These are phyloP conservation scores for Agrilus planipennis DNA, from an alignment of 1,140 invertebrate species.

Conservation along the genomic window DNA sequence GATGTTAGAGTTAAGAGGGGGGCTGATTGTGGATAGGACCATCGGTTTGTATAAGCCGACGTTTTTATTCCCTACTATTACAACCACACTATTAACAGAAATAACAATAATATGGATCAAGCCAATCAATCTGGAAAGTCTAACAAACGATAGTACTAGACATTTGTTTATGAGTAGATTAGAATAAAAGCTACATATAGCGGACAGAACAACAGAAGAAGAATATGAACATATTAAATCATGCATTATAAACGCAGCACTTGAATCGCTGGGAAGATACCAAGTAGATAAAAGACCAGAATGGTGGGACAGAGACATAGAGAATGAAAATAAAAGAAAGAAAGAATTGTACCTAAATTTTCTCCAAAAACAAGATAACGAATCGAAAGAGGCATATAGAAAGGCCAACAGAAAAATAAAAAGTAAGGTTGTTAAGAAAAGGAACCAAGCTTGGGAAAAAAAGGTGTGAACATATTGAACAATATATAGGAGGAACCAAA, in stretches of 20 bases:
- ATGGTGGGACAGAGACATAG: neutral
- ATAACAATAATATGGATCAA: neutral
- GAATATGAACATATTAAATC: too few relatives aligned
- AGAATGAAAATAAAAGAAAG: neutral
- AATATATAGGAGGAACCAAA: too few relatives aligned
- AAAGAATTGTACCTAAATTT: too few relatives aligned
- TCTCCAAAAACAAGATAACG: too few relatives aligned
- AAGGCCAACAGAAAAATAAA: too few relatives aligned
- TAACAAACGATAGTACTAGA: neutral
- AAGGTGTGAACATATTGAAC: too few relatives aligned
- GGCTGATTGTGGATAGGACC: neutral
- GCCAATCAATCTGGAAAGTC: neutral
- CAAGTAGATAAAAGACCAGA: neutral
- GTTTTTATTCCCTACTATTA: too few relatives aligned
- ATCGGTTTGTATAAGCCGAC: neutral
- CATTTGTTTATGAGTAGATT: neutral
- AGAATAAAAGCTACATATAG: neutral
- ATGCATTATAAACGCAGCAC: neutral
- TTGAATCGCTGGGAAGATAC: neutral
- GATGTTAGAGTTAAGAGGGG: slow-evolving; percentile 4
- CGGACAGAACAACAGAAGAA: neutral
- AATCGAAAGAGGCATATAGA: too few relatives aligned
- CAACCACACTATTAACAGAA: neutral
- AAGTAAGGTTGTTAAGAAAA: too few relatives aligned
- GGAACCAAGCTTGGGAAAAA: too few relatives aligned